These are phyloP conservation scores for Unio delphinus DNA, from an alignment of 2,888 invertebrate genomes.

Conservation along the genomic window DNA sequence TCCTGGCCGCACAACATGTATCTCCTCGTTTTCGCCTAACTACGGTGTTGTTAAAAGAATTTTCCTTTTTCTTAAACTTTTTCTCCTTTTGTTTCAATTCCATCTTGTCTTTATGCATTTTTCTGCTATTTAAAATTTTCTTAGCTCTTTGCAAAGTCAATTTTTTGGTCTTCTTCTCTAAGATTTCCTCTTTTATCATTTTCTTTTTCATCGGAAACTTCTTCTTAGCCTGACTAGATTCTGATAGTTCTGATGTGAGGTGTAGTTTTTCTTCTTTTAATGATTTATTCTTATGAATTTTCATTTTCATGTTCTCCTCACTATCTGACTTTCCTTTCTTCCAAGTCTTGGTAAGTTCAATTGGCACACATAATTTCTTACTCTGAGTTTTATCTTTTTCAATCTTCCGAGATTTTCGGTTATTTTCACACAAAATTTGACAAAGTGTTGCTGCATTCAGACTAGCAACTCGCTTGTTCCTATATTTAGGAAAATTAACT, in stretches of 20 bases:
- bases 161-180: slow-evolving; percentile 4
- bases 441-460: slow-evolving; percentile 58
- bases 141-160: slow-evolving; percentile 9
- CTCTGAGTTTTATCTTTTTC: slow-evolving; percentile 32
- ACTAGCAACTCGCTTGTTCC: slow-evolving; percentile 57
- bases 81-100: slow-evolving; percentile 14
- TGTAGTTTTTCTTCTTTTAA: not conserved
- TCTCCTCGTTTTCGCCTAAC: slow-evolving; percentile 18
- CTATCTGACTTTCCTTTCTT: slow-evolving; percentile 4
- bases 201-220: slow-evolving; percentile 17
- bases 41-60: slow-evolving; percentile 12
- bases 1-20: slow-evolving; percentile 34
- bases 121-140: slow-evolving; percentile 8
- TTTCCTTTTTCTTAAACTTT: slow-evolving; percentile 15
- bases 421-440: slow-evolving; percentile 56
- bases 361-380: too few relatives aligned
- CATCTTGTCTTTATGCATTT: slow-evolving; percentile 6
- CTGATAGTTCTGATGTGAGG: not conserved
- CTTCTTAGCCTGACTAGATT: not conserved
- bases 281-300: slow-evolving; percentile 3
- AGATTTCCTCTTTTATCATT: slow-evolving; percentile 3
- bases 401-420: slow-evolving; percentile 27
- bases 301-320: slow-evolving; percentile 1
- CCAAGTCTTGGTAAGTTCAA: slow-evolving; percentile 7
- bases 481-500: slow-evolving; percentile 4